Base-by-base conservation (phyloP, 2,113 vertebrate genomes). In the Sylvia atricapilla region DNA sequence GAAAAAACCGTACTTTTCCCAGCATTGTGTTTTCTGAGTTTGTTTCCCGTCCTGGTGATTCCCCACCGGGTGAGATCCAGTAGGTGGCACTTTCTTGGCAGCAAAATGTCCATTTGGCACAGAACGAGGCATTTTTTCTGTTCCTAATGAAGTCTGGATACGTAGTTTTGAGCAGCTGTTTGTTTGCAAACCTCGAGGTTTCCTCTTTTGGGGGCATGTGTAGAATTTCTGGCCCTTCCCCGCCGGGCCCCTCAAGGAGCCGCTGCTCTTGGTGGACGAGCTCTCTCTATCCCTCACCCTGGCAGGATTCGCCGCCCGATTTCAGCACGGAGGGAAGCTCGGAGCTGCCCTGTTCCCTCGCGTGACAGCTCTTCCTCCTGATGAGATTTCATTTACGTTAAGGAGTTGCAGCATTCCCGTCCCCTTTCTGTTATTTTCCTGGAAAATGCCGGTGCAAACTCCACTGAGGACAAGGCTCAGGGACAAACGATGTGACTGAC, bases 21-120 rank as follows among this genome's bases (percentile, higher is more conserved):
- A 89, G 62, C 10, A 6, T 64, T 77, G 9, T 4, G 15, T 80
- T 87, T 87, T 66, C 6, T 8, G 85, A 41, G 55, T 60, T 88
- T 49, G 67, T 80, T 90, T 84, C 66, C 60, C 44, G 5, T 81
- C 41, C 63, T 37, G 20, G 35, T 67, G 0, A 41, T 58, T 90
- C 81, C 67, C n/a, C 15, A 3, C n/a, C 10, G 27, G 68, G 55
- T 25, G 60, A n/a, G 68, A 39, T 69, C 94, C 95, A 73, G 94
- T 82, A 96, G 93, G 89, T 79, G 94, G 96, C 88, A 93, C 84
- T 96, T 95, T 93, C 68, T 70, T 92, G 95, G 92, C 94, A 88
- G 87, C 53, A 66, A 59, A 85, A 89, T 20, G 37, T 58, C 64
- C 4, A 44, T 91, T 81, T 80, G 83, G 82, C 95, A 70, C 17